Evolutionary conservation across 2,888 invertebrate species (phyloP), one percentile per base, ranked within the genome.

Genomic region (Serripes groenlandicus): DNA sequence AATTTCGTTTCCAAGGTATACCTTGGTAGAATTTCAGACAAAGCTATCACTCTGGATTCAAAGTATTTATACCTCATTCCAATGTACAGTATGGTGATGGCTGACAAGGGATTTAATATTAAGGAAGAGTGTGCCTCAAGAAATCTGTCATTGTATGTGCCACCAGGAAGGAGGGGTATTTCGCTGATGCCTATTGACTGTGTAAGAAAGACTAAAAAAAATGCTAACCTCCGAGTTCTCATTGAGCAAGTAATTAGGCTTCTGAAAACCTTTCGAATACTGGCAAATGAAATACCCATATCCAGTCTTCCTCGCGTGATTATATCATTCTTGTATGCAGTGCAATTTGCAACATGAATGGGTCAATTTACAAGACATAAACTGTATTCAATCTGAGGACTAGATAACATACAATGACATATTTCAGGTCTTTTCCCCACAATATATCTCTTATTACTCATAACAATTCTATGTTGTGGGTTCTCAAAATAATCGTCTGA

Each of bases 51-150:
- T 15, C 3, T 71, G 11, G 52, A 88, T 3, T 81, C 78, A 75
- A 82, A 83, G 0, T 88, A 77, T 70, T 70, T 86, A 11, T 83
- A 85, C 73, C 18, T n/a, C 9, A 15, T 87, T 1, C 83, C 83
- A 35, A 28, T 64, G 26, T n/a, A 77, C 64, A 71, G 58, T 21
- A 69, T 87, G 69, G 35, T 89, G 15, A 75, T 86, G 76, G 90
- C 88, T 23, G 88, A 89, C 64, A 81, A 82, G 58, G 87, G 89
- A 3, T 90, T 89, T 62, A 81, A 77, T 21, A 89, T 89, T 15
- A 21, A 32, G 21, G 56, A 78, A 0, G 87, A 86, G 32, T 76
- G 82, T 73, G 74, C 42, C 21, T 32, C 15, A 5, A 35, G 69
- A 11, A 42, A 30, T 21, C 52, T 80, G 23, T 42, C 52, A 1